Evolutionary conservation across 2,797 vertebrate genomes (phyloP).

Genomic region (Chloroceryle amazona): DNA sequence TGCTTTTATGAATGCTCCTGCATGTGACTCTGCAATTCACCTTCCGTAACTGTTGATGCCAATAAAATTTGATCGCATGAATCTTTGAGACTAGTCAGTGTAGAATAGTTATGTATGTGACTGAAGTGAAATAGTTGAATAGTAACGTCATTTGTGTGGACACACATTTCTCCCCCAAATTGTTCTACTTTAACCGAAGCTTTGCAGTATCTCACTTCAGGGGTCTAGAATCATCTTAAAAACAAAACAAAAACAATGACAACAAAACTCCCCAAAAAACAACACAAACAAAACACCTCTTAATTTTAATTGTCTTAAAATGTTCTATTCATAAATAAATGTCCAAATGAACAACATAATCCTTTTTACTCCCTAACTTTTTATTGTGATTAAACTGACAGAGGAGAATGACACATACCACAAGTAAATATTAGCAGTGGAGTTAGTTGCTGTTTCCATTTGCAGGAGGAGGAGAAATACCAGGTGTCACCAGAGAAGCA

Average conservation of each 20-base stretch:
- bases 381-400: not conserved
- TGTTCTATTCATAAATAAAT: not conserved
- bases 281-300: not conserved
- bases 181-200: not conserved
- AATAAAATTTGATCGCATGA: constrained; percentile 46
- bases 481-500: not conserved
- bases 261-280: too few species aligned
- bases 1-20: constrained; percentile 46
- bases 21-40: constrained; percentile 32
- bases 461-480: not conserved
- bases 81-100: constrained; percentile 14
- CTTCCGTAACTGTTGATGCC: constrained; percentile 14
- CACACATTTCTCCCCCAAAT: not conserved
- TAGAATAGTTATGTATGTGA: constrained; percentile 44
- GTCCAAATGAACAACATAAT: not conserved
- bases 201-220: not conserved
- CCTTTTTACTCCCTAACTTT: not conserved
- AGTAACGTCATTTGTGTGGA: not conserved
- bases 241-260: too few species aligned
- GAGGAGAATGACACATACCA: not conserved
- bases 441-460: not conserved
- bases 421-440: not conserved
- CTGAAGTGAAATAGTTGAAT: constrained; percentile 31
- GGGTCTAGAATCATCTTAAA: not conserved
- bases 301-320: not conserved